A percentile compares a stretch with the other conserved stretches of the same genome.
Conservation (phyloP, 2,888 invertebrate species). For the Agriopis aurantiaria region DNA sequence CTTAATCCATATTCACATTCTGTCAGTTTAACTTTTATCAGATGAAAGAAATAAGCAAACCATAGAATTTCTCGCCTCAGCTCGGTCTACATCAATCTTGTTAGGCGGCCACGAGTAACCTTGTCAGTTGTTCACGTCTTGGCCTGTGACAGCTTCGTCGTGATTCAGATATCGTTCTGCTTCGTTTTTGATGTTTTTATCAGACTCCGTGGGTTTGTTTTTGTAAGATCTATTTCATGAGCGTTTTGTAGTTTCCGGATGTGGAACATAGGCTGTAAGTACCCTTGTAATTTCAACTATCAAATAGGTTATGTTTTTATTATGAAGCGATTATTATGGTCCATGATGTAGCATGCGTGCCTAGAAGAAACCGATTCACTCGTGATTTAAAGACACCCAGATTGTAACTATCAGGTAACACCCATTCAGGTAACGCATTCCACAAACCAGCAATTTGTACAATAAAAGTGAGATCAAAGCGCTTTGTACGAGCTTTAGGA, state of each 20-base stretch:
- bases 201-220: constrained; percentile 21
- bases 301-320: too few relatives aligned
- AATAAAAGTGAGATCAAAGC: too few relatives aligned
- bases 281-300: too few relatives aligned
- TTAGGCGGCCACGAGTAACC: constrained; percentile 55
- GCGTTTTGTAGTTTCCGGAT: constrained; percentile 11
- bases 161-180: constrained; percentile 76
- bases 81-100: constrained; percentile 33
- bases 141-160: constrained; percentile 64
- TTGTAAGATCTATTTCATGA: constrained; percentile 20
- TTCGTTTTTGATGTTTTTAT: constrained; percentile 42
- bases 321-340: too few relatives aligned
- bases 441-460: too few relatives aligned
- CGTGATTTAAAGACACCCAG: too few relatives aligned
- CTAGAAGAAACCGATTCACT: too few relatives aligned
- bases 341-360: too few relatives aligned
- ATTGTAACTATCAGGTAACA: too few relatives aligned
- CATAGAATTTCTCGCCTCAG: constrained; percentile 28
- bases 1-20: constrained; percentile 10
- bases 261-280: background rate
- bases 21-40: constrained; percentile 31
- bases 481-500: too few relatives aligned
- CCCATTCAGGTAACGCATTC: too few relatives aligned
- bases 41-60: constrained; percentile 22
- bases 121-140: constrained; percentile 63